Conservation (phyloP, 2,888 invertebrate species). For the Omphaloscelis lunosa region DNA sequence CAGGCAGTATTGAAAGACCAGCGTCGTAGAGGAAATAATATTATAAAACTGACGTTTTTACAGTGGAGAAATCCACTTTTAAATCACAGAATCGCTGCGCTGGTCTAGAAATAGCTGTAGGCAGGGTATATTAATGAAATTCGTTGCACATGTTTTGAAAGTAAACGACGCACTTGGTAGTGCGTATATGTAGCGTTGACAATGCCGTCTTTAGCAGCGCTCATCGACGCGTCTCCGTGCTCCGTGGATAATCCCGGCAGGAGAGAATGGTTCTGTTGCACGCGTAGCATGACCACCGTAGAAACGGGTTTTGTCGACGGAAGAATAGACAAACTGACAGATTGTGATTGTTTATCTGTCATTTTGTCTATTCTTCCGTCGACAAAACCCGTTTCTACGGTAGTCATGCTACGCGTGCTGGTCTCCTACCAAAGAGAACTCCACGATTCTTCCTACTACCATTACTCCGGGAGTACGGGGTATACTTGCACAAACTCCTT, state of each 20-base stretch:
- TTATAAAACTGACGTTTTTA: neutral
- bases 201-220: neutral
- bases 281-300: too few species aligned
- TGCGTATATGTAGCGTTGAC: neutral
- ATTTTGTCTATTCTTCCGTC: too few species aligned
- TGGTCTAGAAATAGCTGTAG: neutral
- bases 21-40: neutral
- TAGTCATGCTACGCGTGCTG: too few species aligned
- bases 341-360: too few species aligned
- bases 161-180: neutral
- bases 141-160: neutral
- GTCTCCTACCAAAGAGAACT: too few species aligned
- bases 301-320: too few species aligned
- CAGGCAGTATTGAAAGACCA: conserved; percentile 24
- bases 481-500: neutral
- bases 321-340: too few species aligned
- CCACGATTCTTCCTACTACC: neutral
- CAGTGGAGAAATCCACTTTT: too few species aligned
- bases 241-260: neutral
- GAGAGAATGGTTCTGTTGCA: neutral
- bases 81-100: neutral
- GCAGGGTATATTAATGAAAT: neutral
- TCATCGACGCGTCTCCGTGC: neutral
- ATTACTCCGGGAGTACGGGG: neutral
- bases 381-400: too few species aligned